phyloP scores from a whole-genome alignment of 1,140 invertebrate genomes.

The Parapsyche elsis region DNA sequence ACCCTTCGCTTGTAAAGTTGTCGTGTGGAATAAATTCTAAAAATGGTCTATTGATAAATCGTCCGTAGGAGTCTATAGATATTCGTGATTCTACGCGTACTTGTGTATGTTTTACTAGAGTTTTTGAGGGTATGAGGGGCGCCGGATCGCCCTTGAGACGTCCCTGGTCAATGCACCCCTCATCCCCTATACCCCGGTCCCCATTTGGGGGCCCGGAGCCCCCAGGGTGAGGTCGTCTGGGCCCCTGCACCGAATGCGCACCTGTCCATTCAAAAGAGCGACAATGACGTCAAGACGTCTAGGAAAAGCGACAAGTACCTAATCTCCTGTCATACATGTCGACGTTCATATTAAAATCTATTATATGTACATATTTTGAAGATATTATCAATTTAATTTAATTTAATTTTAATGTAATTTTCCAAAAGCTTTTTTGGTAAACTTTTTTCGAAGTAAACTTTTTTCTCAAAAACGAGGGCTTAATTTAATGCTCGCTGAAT shows the following conservation, averaged over 20 bases:
- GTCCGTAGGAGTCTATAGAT: no score
- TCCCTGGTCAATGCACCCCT: slow-evolving; percentile 41
- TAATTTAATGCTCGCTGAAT: no score
- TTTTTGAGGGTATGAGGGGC: slow-evolving; percentile 22
- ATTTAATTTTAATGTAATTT: no score
- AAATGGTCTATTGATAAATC: no score
- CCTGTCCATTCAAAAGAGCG: slow-evolving; percentile 6
- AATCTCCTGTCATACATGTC: background rate
- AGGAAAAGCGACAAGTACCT: no score
- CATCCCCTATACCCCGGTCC: background rate
- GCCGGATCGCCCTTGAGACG: slow-evolving; percentile 43
- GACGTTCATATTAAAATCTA: background rate
- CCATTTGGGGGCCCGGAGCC: background rate
- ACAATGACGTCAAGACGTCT: background rate
- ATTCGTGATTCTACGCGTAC: no score
- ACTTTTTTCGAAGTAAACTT: no score
- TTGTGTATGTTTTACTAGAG: background rate
- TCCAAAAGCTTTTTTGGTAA: no score
- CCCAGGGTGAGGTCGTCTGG: slow-evolving; percentile 21
- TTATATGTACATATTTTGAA: background rate
- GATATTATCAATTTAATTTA: background rate
- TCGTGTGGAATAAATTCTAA: no score
- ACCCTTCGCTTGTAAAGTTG: no score
- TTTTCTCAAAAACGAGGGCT: no score
- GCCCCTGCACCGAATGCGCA: slow-evolving; percentile 9